Conservation (phyloP, 1,140 invertebrate species). For the Caenorhabditis inopinata region DNA sequence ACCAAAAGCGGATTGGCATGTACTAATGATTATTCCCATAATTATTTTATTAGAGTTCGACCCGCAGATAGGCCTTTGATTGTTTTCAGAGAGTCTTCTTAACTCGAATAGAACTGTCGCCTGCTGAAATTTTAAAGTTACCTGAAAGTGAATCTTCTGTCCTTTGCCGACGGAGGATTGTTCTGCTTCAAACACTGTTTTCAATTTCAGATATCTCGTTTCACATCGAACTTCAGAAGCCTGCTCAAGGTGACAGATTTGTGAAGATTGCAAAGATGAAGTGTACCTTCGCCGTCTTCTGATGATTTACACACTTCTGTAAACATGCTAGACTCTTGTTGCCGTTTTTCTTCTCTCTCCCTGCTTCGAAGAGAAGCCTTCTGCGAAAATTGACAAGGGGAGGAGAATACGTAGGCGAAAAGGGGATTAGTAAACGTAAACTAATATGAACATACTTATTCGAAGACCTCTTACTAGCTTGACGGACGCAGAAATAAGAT, state of each 20-base stretch:
- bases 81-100: too few relatives aligned
- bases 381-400: slow-evolving; percentile 6
- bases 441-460: slow-evolving; percentile 32
- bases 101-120: too few relatives aligned
- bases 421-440: background rate
- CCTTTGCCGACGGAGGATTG: background rate
- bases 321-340: slow-evolving; percentile 6
- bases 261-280: background rate
- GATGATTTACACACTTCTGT: slow-evolving; percentile 5
- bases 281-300: background rate
- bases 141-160: background rate
- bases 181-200: background rate
- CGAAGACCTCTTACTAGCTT: too few relatives aligned
- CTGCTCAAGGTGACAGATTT: background rate
- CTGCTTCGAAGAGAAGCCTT: background rate
- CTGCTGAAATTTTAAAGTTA: background rate
- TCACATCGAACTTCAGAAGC: slow-evolving; percentile 19
- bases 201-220: background rate
- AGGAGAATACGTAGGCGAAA: background rate
- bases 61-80: too few relatives aligned
- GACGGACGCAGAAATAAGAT: too few relatives aligned
- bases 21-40: too few relatives aligned
- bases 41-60: too few relatives aligned
- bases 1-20: too few relatives aligned
- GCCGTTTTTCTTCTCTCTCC: background rate